Base-by-base conservation (phyloP, 2,888 invertebrate species). In the Azorinus chamasolen region DNA sequence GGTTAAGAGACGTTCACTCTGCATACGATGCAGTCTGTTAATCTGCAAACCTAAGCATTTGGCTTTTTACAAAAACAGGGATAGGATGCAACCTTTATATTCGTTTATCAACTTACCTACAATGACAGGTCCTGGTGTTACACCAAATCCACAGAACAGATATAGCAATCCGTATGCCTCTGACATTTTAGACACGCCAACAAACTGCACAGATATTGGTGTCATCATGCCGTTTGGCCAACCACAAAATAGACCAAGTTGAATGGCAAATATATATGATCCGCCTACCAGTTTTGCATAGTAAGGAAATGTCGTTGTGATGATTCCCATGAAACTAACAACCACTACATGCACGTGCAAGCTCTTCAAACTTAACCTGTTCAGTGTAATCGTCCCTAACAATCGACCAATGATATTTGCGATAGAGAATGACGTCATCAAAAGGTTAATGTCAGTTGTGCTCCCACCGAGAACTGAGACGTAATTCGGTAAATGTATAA, bases 161-260 rank as follows among this genome's bases (percentile, higher is more conserved):
- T 73, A 76, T 18, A 75, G 68, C 25, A 82, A 54, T 0, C 81
- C 82, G 50, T 79, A 79, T 0, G 84, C 81, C 37, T 77, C 77
- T 0, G 82, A 69, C 14, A 84, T 27, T 20, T 71, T 69, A 14
- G 69, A 18, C 4, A 82, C 57, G 12, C 82, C 82, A 14, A 82
- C 77, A 59, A 79, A 73, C 24, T 65, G 57, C 1, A 84, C 54
- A 1, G 82, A 75, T 14, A 84, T 50, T 6, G 81, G 75, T 14
- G 72, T 78, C 71, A 82, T 71, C 58, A 84, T 66, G 0, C 75
- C 46, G 41, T 75, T 82, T n/a, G 79, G 75, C 48, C 61, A 73
- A 3, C 79, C 82, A 27, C 73, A 74, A 45, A 68, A 78, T 6
- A 84, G 16, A 16, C 84, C 84, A 2, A 82, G 43, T 37, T 75